A percentile compares a stretch with the other conserved stretches of the same genome.
Evolutionary conservation across 2,797 vertebrate species (phyloP).

Genomic region (Sphaeramia orbicularis): DNA sequence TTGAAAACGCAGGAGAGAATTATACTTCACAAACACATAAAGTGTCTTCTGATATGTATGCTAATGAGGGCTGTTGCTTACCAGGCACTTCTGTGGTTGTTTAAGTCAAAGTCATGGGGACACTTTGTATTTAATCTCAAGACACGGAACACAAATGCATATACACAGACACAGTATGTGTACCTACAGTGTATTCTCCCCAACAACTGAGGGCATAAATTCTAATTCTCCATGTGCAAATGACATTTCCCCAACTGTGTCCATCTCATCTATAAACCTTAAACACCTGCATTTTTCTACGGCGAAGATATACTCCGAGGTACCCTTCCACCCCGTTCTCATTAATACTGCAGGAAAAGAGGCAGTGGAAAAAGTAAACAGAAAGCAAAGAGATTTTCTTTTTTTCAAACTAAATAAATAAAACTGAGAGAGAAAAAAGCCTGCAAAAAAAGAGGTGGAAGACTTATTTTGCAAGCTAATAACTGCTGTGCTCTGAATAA

Average conservation of each 20-base stretch:
- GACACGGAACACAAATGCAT: slow-evolving; percentile 26
- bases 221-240: slow-evolving; percentile 53
- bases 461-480: slow-evolving; percentile 13
- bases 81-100: slow-evolving; percentile 60
- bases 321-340: slow-evolving; percentile 20
- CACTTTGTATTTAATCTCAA: slow-evolving; percentile 52
- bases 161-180: not conserved
- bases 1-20: slow-evolving; percentile 46
- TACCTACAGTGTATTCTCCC: not conserved
- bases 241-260: slow-evolving; percentile 47
- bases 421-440: slow-evolving; percentile 2
- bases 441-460: not conserved
- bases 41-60: slow-evolving; percentile 64
- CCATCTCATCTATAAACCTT: slow-evolving; percentile 28
- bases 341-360: slow-evolving; percentile 13
- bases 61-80: slow-evolving; percentile 65
- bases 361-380: not conserved
- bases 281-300: slow-evolving; percentile 17
- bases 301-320: slow-evolving; percentile 5
- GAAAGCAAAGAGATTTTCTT: slow-evolving; percentile 5
- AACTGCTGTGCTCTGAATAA: slow-evolving; percentile 20
- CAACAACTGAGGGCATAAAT: slow-evolving; percentile 22
- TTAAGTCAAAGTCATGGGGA: slow-evolving; percentile 62
- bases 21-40: slow-evolving; percentile 62
- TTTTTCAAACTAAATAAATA: slow-evolving; percentile 9